Base-by-base conservation (phyloP, 1,140 invertebrate species). In the Halesus radiatus region DNA sequence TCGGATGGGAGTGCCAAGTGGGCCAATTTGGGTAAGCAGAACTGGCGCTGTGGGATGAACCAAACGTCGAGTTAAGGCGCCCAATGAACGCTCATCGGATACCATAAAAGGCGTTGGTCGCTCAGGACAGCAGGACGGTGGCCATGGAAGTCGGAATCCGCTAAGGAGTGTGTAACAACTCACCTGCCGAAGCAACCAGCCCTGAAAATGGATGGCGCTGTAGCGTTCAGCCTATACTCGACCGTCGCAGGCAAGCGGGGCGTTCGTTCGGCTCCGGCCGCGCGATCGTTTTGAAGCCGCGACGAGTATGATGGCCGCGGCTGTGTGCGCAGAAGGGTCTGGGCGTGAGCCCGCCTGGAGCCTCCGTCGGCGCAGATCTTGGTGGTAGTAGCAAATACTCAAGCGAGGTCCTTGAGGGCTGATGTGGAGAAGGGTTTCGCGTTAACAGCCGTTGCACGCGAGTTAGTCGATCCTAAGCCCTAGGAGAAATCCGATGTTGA, bases 1-100 rank as follows among this genome's bases (percentile, higher is more conserved):
- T 87, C 85, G 87, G 88, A 91, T 93, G 89, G 90, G 89, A 91
- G 93, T 92, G 92, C 92, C 92, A 91, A 95, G 93, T 95, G 94
- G 93, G 94, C 94, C 94, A 95, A 90, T 95, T 95, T 95, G 95
- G 94, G 94, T 95, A 95, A 95, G 94, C 94, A 95, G 94, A 95
- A 96, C 94, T 95, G 94, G 94, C 93, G 95, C 90, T 95, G 94
- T 91, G 93, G 93, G 94, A 95, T 94, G 93, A 94, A 94, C 93
- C 92, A 91, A 94, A 94, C 92, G 92, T 90, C 86, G 91, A 91
- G 93, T 93, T 94, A 93, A 91, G 90, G 92, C 89, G 92, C 92
- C 92, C 84, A 91, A 93, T 90, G 85, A 85, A 88, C 86, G 86
- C 92, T 94, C 93, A 94, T 92, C 90, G 96, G 95, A 94, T 93